These are phyloP conservation scores for Drosophila macrospina DNA, from an alignment of 2,888 invertebrate genomes.

Conservation along the genomic window DNA sequence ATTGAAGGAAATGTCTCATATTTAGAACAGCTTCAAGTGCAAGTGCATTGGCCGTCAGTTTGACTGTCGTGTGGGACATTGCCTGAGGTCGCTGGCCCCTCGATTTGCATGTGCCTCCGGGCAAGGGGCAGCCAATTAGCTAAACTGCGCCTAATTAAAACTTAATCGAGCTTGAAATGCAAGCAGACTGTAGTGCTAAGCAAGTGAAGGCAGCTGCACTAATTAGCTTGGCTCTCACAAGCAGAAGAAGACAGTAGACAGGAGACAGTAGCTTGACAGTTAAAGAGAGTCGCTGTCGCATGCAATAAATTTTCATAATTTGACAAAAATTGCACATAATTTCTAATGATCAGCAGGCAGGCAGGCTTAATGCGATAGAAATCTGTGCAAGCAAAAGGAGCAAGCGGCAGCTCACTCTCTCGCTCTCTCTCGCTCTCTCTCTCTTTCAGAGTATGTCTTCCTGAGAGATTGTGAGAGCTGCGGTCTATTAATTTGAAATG, in stretches of 20 bases:
- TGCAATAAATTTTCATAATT: constrained; percentile 77
- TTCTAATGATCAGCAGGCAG: constrained; percentile 45
- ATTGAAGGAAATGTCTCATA: background rate
- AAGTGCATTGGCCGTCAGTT: constrained; percentile 35
- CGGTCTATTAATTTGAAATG: constrained; percentile 81
- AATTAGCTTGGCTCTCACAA: constrained; percentile 73
- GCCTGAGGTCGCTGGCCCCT: constrained; percentile 7
- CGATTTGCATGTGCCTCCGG: constrained; percentile 64
- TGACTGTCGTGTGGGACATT: constrained; percentile 34
- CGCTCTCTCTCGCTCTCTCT: too few relatives aligned
- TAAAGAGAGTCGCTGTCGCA: constrained; percentile 43
- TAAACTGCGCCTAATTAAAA: constrained; percentile 71
- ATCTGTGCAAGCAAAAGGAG: constrained; percentile 58
- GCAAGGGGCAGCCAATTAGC: constrained; percentile 57
- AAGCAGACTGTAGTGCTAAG: constrained; percentile 18
- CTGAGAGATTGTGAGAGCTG: constrained; percentile 47
- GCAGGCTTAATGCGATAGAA: constrained; percentile 51
- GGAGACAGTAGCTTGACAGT: background rate
- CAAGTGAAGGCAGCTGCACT: constrained; percentile 49
- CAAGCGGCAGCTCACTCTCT: constrained; percentile 1
- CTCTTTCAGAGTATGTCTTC: constrained; percentile 14
- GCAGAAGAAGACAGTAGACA: constrained; percentile 4
- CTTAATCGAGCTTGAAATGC: constrained; percentile 75
- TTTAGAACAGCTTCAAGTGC: constrained; percentile 10
- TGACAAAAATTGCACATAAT: constrained; percentile 73